Evolutionary conservation across 2,888 invertebrate genomes (phyloP), one percentile per base, ranked within the genome.

Genomic region (Yponomeuta plumbellus): DNA sequence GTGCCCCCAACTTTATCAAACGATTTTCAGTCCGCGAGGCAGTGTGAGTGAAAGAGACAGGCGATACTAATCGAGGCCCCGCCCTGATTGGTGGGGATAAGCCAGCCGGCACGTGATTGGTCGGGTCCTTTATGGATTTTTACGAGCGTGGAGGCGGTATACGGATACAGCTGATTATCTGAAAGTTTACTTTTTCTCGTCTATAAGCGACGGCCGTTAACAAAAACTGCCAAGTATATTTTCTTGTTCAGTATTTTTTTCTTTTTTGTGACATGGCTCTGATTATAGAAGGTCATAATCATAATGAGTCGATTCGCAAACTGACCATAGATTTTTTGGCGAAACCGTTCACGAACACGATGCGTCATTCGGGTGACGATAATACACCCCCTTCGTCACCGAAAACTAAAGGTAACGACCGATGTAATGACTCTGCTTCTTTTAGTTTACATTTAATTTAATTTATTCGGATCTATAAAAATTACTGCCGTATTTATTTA

Each of bases 51-150:
- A 89, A 80, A 83, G 86, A 81, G 89, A 89, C 75, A 78, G 77
- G 72, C 69, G 73, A 83, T 52, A 44, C 61, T 82, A 71, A 81
- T 74, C 71, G 71, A 73, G 70, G 81, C 86, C 80, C 81, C 88
- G 88, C 89, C 88, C 83, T 80, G 73, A 80, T 78, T 78, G 83
- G 87, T 79, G 86, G 88, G 89, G 86, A 79, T 79, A 74, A 75
- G 75, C 77, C 76, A 76, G 71, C 74, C 71, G 76, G 73, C 69
- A 70, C 80, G 83, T 86, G 83, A 90, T 89, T 88, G 90, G 90
- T 73, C 74, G 78, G 72, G 44, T 74, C 76, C 78, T 83, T 88
- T 90, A 88, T 88, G 79, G 89, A 89, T 88, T 90, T 88, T 85
- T 59, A 66, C 61, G 23, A 66, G 13, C 81, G 73, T 71, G 21